Evolutionary conservation across 2,888 invertebrate genomes (phyloP), one percentile per base, ranked within the genome.

Genomic region (Thera obeliscata): DNA sequence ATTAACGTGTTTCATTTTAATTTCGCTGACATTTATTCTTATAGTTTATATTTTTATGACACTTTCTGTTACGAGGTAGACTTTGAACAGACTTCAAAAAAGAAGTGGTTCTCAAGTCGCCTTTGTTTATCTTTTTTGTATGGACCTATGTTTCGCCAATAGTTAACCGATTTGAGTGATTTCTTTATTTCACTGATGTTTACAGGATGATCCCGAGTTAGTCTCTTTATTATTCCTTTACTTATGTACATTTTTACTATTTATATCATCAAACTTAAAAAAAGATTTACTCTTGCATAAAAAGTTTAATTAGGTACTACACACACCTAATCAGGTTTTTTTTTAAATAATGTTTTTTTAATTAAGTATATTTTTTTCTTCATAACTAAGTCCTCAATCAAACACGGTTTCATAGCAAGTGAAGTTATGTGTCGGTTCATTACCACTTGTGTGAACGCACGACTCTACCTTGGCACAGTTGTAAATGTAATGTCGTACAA

Each of bases 391-490:
- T 55, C 58, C 66, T 71, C 56, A 55, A 63, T 67, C 38, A 66
- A 7, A 56, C 64, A 61, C n/a, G 60, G 55, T 59, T 59, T 62
- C 65, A 62, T 69, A 65, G 59, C 38, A 57, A 56, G 56, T 52
- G 33, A 56, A 66, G 61, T 60, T 56, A 61, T 55, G 63, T 56
- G 61, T 64, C 55, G 61, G 50, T 68, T 67, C 69, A 73, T 71
- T 70, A 70, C 64, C 73, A 65, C 59, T 56, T 56, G 57, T 71
- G 56, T 61, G 63, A 67, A 70, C 69, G 68, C 75, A 75, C 74
- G 76, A 76, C 69, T 65, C 56, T 61, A 69, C 77, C 78, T 78
- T 76, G 77, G 73, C 78, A 75, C 70, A 69, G 59, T 69, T 73
- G 66, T 63, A 61, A 55, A 70, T 73, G 66, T 63, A 61, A 55